Evolutionary conservation across 2,113 vertebrate genomes (phyloP), one percentile per base, ranked within the genome.

Genomic region (Apistogramma diplotaenia): DNA sequence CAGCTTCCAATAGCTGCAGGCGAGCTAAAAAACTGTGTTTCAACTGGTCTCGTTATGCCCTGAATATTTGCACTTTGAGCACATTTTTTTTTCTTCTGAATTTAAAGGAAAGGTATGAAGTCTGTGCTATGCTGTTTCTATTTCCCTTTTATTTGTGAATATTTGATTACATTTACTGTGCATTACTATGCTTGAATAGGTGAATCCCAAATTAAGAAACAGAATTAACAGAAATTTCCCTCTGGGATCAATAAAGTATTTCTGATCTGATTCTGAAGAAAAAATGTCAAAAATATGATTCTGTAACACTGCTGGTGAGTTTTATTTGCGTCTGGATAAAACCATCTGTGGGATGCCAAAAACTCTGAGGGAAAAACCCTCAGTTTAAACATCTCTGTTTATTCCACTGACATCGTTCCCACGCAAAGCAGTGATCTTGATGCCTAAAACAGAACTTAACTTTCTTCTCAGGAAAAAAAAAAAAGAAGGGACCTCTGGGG

Each of bases 1-100:
- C 77, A 62, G 74, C 76, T 89, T 79, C 59, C n/a, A 27, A 61
- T 61, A 72, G 73, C 85, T 78, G 43, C 67, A 29, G 35, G 56
- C 18, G 8, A 19, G 51, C 19, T 51, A 51, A 25, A 76, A 33
- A 18, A 8, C 11, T 13, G 4, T 19, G 18, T 15, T 71, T 35
- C 4, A 55, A 67, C 18, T 27, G 33, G 76, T 74, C 18, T 23
- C 33, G 0, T 53, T 9, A 31, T 13, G 21, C 40, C 25, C 0
- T 10, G 1, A 4, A 29, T 18, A 65, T 43, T 25, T 62, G n/a
- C 35, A 40, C 35, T 62, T 62, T 23, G n/a, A n/a, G n/a, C n/a
- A n/a, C n/a, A n/a, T n/a, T n/a, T n/a, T n/a, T n/a, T n/a, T 46
- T 46, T 46, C 3, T 46, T 15, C 40, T 46, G 13, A 46, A 12